A percentile compares a stretch with the other conserved stretches of the same genome.
These are phyloP conservation scores for Upupa epops DNA, from an alignment of 2,113 vertebrate species.

Conservation along the genomic window DNA sequence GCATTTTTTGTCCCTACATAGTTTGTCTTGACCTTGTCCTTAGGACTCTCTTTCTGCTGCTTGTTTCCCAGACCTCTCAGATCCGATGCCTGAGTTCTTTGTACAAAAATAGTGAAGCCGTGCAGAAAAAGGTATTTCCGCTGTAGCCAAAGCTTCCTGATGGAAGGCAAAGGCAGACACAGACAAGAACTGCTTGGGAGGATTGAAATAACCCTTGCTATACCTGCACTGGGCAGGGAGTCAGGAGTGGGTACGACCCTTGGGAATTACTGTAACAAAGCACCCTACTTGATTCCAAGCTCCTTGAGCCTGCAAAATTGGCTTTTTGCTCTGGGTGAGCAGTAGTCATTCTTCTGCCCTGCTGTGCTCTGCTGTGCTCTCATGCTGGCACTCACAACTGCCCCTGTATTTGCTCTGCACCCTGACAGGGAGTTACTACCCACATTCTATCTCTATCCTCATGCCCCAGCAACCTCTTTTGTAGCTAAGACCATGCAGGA, in stretches of 20 bases:
- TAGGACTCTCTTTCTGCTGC: background rate
- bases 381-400: background rate
- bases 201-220: background rate
- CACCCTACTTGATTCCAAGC: background rate
- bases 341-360: accelerated
- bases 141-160: background rate
- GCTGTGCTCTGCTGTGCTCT: background rate
- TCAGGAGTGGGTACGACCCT: background rate
- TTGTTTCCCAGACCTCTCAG: constrained; percentile 2
- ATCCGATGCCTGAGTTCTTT: background rate
- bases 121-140: background rate
- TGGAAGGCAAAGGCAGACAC: background rate
- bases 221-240: background rate
- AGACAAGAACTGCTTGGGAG: background rate
- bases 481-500: background rate
- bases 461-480: background rate
- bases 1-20: background rate
- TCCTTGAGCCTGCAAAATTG: background rate
- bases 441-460: accelerated
- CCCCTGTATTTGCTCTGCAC: background rate
- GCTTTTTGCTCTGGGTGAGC: background rate
- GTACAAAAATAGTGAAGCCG: background rate
- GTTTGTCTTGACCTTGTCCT: background rate
- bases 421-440: background rate
- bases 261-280: background rate